These are phyloP conservation scores for Caretta caretta DNA, from an alignment of 2,113 vertebrate species.

Conservation along the genomic window DNA sequence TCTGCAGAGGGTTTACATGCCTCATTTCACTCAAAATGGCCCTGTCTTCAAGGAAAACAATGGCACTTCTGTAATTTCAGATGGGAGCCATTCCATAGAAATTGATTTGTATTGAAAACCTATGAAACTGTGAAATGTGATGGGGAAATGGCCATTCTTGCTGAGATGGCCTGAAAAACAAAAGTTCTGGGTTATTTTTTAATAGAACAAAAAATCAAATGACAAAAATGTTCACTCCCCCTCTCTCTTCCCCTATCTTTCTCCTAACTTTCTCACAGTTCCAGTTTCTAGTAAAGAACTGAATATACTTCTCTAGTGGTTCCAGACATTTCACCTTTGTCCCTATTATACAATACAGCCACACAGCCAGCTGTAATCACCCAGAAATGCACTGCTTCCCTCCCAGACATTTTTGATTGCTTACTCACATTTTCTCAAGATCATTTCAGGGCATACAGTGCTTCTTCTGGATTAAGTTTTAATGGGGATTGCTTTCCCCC, in stretches of 20 bases:
- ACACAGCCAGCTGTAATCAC: background rate
- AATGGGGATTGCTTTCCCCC: background rate
- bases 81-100: background rate
- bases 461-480: background rate
- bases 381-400: background rate
- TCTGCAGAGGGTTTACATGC: background rate
- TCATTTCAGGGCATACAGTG: background rate
- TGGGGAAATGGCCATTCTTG: background rate
- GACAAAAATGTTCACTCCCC: background rate
- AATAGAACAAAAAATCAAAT: background rate
- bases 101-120: background rate
- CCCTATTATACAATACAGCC: background rate
- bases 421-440: background rate
- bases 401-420: background rate
- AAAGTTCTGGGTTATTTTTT: background rate
- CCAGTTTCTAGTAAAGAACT: background rate
- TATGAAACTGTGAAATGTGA: background rate
- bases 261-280: background rate
- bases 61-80: background rate
- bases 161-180: background rate
- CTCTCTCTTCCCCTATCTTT: background rate
- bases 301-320: background rate
- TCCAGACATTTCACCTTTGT: background rate
- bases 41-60: background rate
- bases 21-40: background rate